Percentiles rank a stretch among this genome's conserved stretches.
Conservation (phyloP, 35 echinoderm and acorn worm genomes). For the Ophiothrix spiculata region DNA sequence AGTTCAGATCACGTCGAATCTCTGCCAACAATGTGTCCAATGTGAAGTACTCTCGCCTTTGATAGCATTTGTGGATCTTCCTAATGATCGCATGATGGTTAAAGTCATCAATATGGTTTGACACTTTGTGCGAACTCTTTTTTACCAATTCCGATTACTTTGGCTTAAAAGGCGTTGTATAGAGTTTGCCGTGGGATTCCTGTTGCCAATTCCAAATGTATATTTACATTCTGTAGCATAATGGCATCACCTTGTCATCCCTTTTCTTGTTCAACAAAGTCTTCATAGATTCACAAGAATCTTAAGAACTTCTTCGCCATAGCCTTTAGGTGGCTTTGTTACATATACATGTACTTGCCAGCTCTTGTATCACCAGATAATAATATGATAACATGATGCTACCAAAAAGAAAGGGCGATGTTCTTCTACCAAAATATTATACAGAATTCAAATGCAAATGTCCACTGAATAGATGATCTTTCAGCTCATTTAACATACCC, state of each 20-base stretch:
- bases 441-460: too few species aligned
- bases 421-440: too few species aligned
- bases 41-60: background rate
- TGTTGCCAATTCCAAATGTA: background rate
- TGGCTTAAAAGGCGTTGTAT: background rate
- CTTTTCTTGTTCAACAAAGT: background rate
- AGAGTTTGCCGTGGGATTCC: background rate
- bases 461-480: too few species aligned
- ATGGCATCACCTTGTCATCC: background rate
- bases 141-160: background rate
- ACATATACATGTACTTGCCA: too few species aligned
- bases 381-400: too few species aligned
- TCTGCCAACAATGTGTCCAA: background rate
- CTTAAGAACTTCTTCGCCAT: background rate
- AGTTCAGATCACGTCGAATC: background rate
- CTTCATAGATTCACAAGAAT: background rate
- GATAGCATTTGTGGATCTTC: background rate
- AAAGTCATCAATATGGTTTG: background rate
- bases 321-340: background rate
- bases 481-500: too few species aligned
- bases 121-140: background rate
- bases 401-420: too few species aligned
- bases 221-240: background rate
- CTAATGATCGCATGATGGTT: background rate
- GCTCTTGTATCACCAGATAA: too few species aligned